Percentiles rank a stretch among this genome's conserved stretches.
Conservation (phyloP, 2,888 invertebrate species). For the Andrena hattorfiana region DNA sequence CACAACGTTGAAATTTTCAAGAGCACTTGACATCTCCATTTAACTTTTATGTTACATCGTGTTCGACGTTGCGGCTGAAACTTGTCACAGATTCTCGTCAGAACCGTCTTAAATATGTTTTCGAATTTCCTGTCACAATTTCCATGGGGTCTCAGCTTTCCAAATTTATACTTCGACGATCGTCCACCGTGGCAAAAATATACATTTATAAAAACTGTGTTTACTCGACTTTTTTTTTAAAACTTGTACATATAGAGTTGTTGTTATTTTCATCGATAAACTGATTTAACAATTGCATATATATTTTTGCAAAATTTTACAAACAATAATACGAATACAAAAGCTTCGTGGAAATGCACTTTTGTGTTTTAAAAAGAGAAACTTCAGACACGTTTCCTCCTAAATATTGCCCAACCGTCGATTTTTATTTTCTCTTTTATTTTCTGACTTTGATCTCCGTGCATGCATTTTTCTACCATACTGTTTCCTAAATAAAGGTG, state of each 20-base stretch:
- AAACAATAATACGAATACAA: background rate
- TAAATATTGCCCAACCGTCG: background rate
- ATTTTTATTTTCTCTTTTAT: background rate
- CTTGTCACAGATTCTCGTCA: background rate
- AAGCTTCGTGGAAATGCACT: background rate
- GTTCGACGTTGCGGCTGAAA: constrained; percentile 1
- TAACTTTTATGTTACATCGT: constrained; percentile 40
- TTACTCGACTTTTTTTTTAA: background rate
- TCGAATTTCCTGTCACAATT: background rate
- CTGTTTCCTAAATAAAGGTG: background rate
- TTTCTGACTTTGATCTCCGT: constrained; percentile 17
- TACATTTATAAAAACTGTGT: background rate
- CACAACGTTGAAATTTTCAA: constrained; percentile 32
- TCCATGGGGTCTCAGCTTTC: background rate
- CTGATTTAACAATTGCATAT: no score
- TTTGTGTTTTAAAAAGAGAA: background rate
- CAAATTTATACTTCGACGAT: background rate
- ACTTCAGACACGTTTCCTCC: background rate
- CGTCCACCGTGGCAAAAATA: background rate
- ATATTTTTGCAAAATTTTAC: background rate
- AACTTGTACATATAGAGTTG: background rate
- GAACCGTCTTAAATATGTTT: constrained; percentile 13
- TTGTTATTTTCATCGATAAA: background rate
- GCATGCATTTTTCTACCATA: background rate
- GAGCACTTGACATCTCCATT: constrained; percentile 34